Conservation (phyloP, 1,140 invertebrate genomes). For the Drosophila repleta region DNA sequence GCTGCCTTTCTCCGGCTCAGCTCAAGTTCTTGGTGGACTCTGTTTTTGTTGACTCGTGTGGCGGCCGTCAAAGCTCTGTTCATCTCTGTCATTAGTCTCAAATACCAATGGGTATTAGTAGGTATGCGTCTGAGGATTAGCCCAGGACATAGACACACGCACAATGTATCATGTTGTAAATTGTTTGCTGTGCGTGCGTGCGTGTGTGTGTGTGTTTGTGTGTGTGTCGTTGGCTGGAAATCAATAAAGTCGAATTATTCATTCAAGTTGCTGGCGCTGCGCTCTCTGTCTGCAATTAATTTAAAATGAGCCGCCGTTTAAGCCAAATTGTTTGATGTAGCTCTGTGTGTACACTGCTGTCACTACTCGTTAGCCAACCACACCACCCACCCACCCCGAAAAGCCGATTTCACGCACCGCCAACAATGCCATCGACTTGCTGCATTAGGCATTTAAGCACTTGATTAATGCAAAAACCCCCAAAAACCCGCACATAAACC, state of each 20-base stretch:
- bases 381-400: constrained; percentile 8
- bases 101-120: constrained; percentile 64
- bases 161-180: constrained; percentile 34
- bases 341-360: constrained; percentile 7
- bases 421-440: constrained; percentile 34
- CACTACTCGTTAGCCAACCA: neutral
- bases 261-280: constrained; percentile 44
- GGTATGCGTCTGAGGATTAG: constrained; percentile 38
- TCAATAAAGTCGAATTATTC: constrained; percentile 64
- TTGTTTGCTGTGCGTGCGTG: constrained; percentile 10
- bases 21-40: neutral
- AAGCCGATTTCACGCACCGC: constrained; percentile 60
- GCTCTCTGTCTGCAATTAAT: constrained; percentile 60
- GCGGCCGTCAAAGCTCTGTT: constrained; percentile 35
- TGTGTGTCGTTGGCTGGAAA: constrained; percentile 18
- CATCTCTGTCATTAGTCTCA: constrained; percentile 56
- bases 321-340: constrained; percentile 38
- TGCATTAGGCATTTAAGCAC: constrained; percentile 42
- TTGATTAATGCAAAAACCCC: constrained; percentile 63
- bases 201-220: too few species aligned
- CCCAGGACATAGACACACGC: constrained; percentile 5
- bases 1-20: neutral
- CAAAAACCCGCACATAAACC: constrained; percentile 8
- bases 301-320: constrained; percentile 64
- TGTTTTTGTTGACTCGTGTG: constrained; percentile 15